These are phyloP conservation scores for Phaetusa simplex DNA, from an alignment of 2,113 vertebrate genomes.

Conservation along the genomic window DNA sequence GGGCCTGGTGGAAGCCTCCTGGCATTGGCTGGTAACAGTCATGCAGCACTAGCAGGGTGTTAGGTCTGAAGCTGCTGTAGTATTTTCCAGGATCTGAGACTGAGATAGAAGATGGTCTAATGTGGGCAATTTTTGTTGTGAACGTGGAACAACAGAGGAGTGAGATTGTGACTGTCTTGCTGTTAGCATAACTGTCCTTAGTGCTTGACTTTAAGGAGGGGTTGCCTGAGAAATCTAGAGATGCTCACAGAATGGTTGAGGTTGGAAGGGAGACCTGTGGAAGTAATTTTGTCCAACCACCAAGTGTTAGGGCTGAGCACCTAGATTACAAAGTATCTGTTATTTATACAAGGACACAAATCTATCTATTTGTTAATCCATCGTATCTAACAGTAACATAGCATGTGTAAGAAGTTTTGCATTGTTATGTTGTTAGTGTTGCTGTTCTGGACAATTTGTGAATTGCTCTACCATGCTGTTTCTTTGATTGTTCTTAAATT, in stretches of 20 bases:
- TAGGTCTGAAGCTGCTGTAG: not conserved
- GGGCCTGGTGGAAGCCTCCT: not conserved
- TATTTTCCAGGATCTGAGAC: not conserved
- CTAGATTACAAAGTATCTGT: not conserved
- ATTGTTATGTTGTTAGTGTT: accelerated
- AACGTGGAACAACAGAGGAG: not conserved
- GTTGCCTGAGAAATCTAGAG: not conserved
- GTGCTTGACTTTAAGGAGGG: not conserved
- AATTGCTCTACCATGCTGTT: not conserved
- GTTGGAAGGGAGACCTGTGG: not conserved
- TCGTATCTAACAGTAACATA: not conserved
- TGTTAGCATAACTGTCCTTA: not conserved
- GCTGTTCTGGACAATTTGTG: not conserved
- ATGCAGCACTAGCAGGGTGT: not conserved
- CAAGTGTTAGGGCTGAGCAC: not conserved
- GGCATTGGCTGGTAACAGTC: not conserved
- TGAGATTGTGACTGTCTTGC: not conserved
- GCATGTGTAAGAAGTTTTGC: not conserved
- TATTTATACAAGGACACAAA: not conserved
- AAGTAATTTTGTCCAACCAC: not conserved
- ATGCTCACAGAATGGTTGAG: not conserved
- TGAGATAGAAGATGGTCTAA: not conserved
- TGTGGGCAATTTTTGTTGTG: not conserved
- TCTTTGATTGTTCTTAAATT: not conserved
- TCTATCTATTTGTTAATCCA: not conserved